phyloP scores from a whole-genome alignment of 2,113 vertebrate species.

The Daboia siamensis region DNA sequence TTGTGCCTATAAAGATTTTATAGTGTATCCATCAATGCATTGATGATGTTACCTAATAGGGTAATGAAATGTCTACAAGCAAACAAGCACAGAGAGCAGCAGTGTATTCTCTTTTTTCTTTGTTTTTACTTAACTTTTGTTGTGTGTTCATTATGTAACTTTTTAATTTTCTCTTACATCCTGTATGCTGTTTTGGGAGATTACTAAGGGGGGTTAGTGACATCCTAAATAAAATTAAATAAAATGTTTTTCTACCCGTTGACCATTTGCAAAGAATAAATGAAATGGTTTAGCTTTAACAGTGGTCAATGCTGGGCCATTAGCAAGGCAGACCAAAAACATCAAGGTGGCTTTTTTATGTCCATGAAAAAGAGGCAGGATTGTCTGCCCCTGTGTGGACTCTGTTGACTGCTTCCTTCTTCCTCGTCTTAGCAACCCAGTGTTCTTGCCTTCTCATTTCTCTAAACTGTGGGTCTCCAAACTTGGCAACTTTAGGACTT shows the following conservation, averaged over 20 bases:
- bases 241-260: neutral
- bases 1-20: neutral
- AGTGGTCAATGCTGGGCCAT: neutral
- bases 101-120: neutral
- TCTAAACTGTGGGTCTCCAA: neutral
- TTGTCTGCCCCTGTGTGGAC: neutral
- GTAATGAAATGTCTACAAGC: neutral
- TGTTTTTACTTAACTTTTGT: neutral
- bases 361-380: neutral
- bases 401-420: neutral
- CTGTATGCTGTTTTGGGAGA: neutral
- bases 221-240: neutral
- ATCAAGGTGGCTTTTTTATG: neutral
- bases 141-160: neutral
- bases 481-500: neutral
- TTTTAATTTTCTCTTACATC: neutral
- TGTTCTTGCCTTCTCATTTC: neutral
- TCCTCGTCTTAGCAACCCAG: neutral
- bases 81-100: neutral
- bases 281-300: neutral
- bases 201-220: neutral
- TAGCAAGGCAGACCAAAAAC: neutral
- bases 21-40: neutral
- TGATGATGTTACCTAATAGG: neutral
- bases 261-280: neutral